Base-by-base conservation (phyloP, 2,888 invertebrate species). In the Strigamia crassipes region DNA sequence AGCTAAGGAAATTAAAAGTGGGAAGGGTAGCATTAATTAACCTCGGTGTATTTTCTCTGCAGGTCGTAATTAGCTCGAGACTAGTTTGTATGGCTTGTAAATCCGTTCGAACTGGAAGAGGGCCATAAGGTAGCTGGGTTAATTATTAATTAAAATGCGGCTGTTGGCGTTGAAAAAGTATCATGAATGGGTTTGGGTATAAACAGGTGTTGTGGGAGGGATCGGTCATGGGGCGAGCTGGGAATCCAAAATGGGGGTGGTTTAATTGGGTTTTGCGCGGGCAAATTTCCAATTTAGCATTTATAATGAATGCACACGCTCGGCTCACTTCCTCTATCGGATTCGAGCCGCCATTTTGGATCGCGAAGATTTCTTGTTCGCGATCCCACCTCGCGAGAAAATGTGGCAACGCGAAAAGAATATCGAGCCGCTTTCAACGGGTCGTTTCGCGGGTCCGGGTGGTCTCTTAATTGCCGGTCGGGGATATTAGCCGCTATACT, bases 1-100 rank as follows among this genome's bases (percentile, higher is more conserved):
- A 61, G 61, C 61, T 61, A n/a, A 61, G 61, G 61, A 61, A 61
- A 61, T 61, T 61, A 61, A 61, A 61, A 61, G 61, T 61, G 61
- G 61, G 61, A 61, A 61, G 61, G n/a, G 61, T 61, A 61, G 61
- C 61, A 61, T 61, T 61, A 61, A 61, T 61, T 61, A 61, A 61
- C 61, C 61, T n/a, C 9, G 15, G 23, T 61, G 61, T 61, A 61
- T 61, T 61, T 61, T 61, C 18, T n/a, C 18, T 61, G 18, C 61
- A 18, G n/a, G 61, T n/a, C 61, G 61, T 61, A 61, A 61, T 61
- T 61, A 61, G 61, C 61, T 61, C 61, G 61, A n/a, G 21, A 18
- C 61, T 61, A 61, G 21, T 18, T 61, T 21, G 23, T 61, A 61
- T 61, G 61, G 61, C 61, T 61, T 61, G 21, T 61, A 61, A 46